A percentile compares a stretch with the other conserved stretches of the same genome.
phyloP scores from a whole-genome alignment of 2,888 invertebrate species.

The Cosmorhoe ocellata region DNA sequence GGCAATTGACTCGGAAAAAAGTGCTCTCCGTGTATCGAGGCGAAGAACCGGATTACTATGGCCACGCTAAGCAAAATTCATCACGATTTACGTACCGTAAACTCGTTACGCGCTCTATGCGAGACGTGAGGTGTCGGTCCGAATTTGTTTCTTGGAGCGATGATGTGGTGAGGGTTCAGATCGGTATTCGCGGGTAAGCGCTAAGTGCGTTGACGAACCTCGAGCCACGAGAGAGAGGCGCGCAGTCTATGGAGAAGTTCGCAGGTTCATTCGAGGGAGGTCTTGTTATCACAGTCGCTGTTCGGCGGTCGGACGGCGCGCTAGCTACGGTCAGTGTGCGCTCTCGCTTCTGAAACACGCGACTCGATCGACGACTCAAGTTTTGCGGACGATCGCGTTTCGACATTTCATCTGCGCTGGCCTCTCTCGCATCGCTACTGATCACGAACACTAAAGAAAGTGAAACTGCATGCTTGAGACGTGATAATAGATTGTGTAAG shows the following conservation, averaged over 20 bases:
- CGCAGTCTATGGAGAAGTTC: constrained; percentile 67
- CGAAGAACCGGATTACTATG: constrained; percentile 74
- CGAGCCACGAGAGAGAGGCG: constrained; percentile 64
- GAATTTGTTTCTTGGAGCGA: constrained; percentile 59
- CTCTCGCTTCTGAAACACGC: constrained; percentile 42
- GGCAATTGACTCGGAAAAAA: constrained; percentile 69
- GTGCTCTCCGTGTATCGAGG: constrained; percentile 60
- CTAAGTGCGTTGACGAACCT: constrained; percentile 53
- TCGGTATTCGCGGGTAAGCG: constrained; percentile 43
- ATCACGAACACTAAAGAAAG: constrained; percentile 66
- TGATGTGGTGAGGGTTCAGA: constrained; percentile 52
- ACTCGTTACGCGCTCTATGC: constrained; percentile 72
- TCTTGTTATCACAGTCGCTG: constrained; percentile 81
- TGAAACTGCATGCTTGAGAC: constrained; percentile 64
- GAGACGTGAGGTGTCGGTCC: constrained; percentile 37
- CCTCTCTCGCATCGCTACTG: constrained; percentile 60
- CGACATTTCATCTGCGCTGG: constrained; percentile 51
- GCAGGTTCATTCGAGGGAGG: constrained; percentile 74
- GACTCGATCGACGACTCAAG: constrained; percentile 60
- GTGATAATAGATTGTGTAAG: constrained; percentile 68
- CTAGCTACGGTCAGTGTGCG: constrained; percentile 48
- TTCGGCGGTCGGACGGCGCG: constrained; percentile 74
- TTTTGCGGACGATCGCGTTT: constrained; percentile 70
- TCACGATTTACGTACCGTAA: constrained; percentile 81
- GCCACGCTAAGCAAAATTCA: constrained; percentile 75